Conservation (phyloP, 1,140 invertebrate species). For the Pachyrhynchus sulphureomaculatus region DNA sequence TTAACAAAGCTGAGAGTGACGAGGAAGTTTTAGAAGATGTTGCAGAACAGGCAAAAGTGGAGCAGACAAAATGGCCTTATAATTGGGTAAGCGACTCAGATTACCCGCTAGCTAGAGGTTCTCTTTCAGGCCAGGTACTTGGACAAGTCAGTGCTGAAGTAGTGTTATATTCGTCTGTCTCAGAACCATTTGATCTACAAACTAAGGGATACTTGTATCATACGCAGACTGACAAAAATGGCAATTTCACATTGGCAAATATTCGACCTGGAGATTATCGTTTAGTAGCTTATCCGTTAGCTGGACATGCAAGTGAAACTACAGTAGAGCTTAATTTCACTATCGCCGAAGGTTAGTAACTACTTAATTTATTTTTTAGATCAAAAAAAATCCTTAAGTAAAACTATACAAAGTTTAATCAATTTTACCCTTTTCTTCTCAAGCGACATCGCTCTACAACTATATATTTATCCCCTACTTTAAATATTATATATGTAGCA, state of each 20-base stretch:
- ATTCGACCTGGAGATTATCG: conserved; percentile 2
- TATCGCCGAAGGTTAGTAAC: not conserved
- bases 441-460: too few relatives aligned
- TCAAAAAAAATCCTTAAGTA: not conserved
- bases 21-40: too few relatives aligned
- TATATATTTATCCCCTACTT: too few relatives aligned
- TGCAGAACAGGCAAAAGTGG: too few relatives aligned
- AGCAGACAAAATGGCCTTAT: too few relatives aligned
- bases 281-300: not conserved
- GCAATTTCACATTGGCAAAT: not conserved
- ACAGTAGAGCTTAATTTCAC: not conserved
- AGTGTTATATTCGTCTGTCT: not conserved
- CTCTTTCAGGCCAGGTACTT: too few relatives aligned
- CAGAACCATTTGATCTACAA: not conserved
- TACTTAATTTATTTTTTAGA: not conserved
- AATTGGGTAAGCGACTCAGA: too few relatives aligned
- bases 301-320: conserved; percentile 14
- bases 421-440: too few relatives aligned
- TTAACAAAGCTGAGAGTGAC: too few relatives aligned
- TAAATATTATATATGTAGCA: too few relatives aligned
- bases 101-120: too few relatives aligned
- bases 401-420: too few relatives aligned
- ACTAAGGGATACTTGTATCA: not conserved
- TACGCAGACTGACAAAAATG: not conserved
- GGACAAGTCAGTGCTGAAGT: not conserved